phyloP scores from a whole-genome alignment of 2,797 vertebrate species.

The Momotus momota region DNA sequence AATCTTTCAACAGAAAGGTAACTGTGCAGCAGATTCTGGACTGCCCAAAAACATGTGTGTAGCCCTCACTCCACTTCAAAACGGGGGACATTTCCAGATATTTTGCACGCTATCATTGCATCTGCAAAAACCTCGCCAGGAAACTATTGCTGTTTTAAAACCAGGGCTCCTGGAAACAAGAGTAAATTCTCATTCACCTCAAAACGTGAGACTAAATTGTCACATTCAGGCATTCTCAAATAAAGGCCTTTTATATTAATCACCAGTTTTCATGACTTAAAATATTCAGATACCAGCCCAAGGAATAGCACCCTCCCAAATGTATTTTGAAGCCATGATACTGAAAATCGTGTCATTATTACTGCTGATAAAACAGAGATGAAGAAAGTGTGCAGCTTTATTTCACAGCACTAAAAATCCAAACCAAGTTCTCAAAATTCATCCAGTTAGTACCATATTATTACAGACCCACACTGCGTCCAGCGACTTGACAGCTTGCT shows the following conservation, averaged over 20 bases:
- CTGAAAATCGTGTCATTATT: not conserved
- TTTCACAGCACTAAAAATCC: slow-evolving; percentile 19
- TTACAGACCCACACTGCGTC: not conserved
- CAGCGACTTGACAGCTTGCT: fast-evolving
- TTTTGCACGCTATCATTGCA: not conserved
- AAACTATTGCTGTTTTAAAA: not conserved
- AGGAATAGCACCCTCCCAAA: not conserved
- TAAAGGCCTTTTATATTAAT: not conserved
- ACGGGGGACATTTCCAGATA: not conserved
- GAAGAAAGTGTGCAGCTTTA: slow-evolving; percentile 9
- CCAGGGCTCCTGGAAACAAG: not conserved
- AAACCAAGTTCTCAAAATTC: not conserved
- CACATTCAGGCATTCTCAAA: not conserved
- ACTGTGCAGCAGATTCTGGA: not conserved
- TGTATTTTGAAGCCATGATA: not conserved
- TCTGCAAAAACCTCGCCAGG: not conserved
- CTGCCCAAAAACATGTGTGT: fast-evolving
- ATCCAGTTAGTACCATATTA: not conserved
- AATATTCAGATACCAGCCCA: not conserved
- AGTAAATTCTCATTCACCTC: not conserved
- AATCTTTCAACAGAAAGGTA: not conserved
- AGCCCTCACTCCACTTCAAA: not conserved
- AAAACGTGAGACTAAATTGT: not conserved
- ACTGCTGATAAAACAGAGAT: not conserved
- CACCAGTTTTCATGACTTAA: not conserved